Conservation (phyloP, 2,888 invertebrate species). For the Salpingus planirostris region DNA sequence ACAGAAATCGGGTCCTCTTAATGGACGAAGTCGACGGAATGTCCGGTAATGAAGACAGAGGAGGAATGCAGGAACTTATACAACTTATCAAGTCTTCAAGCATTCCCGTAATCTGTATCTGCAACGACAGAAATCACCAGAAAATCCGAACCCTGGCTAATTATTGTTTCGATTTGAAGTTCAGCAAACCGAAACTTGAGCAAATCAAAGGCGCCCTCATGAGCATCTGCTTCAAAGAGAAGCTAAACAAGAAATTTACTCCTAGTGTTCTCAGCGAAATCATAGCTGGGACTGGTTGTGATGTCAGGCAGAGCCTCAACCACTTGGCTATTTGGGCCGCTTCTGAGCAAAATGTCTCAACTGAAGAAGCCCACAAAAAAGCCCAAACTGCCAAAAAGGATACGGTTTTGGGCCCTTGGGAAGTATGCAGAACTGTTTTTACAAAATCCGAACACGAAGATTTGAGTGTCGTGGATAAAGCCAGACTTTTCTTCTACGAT, state of each 20-base stretch:
- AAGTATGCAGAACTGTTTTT: slow-evolving; percentile 84
- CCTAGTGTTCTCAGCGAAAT: slow-evolving; percentile 73
- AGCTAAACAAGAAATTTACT: slow-evolving; percentile 67
- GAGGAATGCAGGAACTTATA: slow-evolving; percentile 93
- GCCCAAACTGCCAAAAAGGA: slow-evolving; percentile 67
- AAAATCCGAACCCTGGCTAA: slow-evolving; percentile 90
- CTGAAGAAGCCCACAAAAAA: slow-evolving; percentile 50
- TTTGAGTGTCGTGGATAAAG: slow-evolving; percentile 74
- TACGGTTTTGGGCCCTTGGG: slow-evolving; percentile 86
- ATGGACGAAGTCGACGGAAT: slow-evolving; percentile 99
- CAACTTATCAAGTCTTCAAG: slow-evolving; percentile 78
- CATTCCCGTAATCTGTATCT: slow-evolving; percentile 92
- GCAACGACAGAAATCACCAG: slow-evolving; percentile 89
- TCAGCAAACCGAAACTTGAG: slow-evolving; percentile 74
- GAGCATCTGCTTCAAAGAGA: slow-evolving; percentile 87
- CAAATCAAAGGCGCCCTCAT: slow-evolving; percentile 91
- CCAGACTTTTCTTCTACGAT: slow-evolving; percentile 92
- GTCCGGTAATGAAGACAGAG: slow-evolving; percentile 98
- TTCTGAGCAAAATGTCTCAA: slow-evolving; percentile 41
- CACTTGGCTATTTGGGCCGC: slow-evolving; percentile 75
- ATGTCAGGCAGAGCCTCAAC: slow-evolving; percentile 89
- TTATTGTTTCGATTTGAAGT: slow-evolving; percentile 88
- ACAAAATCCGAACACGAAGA: slow-evolving; percentile 65
- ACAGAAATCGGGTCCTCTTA: slow-evolving; percentile 81
- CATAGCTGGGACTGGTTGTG: slow-evolving; percentile 81